These are phyloP conservation scores for Microcebus jonahi DNA, from an alignment of 2,113 vertebrate species.

Conservation along the genomic window DNA sequence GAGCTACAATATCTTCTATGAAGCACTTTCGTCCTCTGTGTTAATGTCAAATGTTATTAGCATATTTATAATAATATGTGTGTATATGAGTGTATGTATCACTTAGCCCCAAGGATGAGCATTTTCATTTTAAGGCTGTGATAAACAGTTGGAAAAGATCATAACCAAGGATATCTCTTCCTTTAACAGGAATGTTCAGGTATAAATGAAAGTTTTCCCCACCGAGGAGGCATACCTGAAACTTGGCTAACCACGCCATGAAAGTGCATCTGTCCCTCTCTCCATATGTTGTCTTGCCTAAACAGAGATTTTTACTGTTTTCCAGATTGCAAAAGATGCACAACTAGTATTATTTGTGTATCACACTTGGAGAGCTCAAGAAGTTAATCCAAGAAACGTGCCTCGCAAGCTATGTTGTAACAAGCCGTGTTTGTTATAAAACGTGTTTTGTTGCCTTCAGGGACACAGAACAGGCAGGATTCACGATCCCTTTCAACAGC, in stretches of 20 bases:
- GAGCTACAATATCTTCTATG: neutral
- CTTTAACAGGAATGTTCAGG: neutral
- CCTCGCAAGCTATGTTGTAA: neutral
- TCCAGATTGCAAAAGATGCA: conserved; percentile 54
- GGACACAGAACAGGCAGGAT: neutral
- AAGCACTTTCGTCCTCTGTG: neutral
- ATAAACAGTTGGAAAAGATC: conserved; percentile 23
- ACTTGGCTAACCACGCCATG: neutral
- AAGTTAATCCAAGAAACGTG: conserved; percentile 38
- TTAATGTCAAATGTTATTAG: conserved; percentile 44
- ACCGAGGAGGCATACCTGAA: neutral
- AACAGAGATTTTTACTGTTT: conserved; percentile 46
- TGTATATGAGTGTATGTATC: neutral
- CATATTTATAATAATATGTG: conserved; percentile 31
- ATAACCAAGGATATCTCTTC: neutral
- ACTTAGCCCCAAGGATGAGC: neutral
- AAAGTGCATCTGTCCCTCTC: neutral
- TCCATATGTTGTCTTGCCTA: conserved; percentile 36
- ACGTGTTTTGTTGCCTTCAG: neutral
- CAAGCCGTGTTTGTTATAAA: neutral
- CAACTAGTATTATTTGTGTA: conserved; percentile 64
- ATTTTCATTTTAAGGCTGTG: conserved; percentile 40
- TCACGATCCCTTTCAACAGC: neutral
- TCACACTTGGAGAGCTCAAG: neutral
- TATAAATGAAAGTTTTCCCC: neutral